These are phyloP conservation scores for Octopus bimaculoides DNA, from an alignment of 1,140 invertebrate genomes.

Conservation along the genomic window DNA sequence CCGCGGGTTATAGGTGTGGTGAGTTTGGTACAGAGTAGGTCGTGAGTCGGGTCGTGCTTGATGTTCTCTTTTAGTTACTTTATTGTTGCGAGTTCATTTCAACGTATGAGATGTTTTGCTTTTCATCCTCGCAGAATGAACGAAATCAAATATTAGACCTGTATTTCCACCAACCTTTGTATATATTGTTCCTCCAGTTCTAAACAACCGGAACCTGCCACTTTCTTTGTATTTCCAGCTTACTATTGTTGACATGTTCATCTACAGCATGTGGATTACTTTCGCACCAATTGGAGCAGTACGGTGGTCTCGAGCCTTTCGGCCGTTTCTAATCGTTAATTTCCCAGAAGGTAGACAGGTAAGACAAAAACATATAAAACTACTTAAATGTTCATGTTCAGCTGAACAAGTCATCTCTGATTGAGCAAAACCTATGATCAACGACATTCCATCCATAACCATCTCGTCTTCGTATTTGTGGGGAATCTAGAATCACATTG, in stretches of 20 bases:
- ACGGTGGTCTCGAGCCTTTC: slow-evolving; percentile 58
- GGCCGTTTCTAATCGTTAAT: slow-evolving; percentile 61
- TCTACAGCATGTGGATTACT: slow-evolving; percentile 53
- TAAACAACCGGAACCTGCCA: too few species aligned
- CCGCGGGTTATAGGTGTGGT: too few species aligned
- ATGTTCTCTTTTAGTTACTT: too few species aligned
- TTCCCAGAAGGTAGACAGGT: slow-evolving; percentile 62
- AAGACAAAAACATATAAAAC: slow-evolving; percentile 12
- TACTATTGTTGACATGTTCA: slow-evolving; percentile 57
- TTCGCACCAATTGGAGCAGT: slow-evolving; percentile 39
- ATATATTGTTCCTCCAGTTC: too few species aligned
- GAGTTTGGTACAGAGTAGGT: too few species aligned
- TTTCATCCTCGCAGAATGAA: too few species aligned
- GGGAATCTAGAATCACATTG: neutral
- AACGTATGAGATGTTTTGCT: too few species aligned
- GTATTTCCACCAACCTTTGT: too few species aligned
- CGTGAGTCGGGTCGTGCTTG: too few species aligned
- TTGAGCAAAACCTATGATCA: neutral
- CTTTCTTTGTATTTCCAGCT: slow-evolving; percentile 40
- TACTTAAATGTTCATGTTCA: neutral
- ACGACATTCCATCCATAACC: neutral
- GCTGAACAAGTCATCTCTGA: neutral
- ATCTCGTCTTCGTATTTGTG: neutral
- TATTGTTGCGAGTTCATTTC: too few species aligned
- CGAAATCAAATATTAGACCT: too few species aligned